Evolutionary conservation across 2,797 vertebrate genomes (phyloP).

Genomic region (Rachycentron canadum): DNA sequence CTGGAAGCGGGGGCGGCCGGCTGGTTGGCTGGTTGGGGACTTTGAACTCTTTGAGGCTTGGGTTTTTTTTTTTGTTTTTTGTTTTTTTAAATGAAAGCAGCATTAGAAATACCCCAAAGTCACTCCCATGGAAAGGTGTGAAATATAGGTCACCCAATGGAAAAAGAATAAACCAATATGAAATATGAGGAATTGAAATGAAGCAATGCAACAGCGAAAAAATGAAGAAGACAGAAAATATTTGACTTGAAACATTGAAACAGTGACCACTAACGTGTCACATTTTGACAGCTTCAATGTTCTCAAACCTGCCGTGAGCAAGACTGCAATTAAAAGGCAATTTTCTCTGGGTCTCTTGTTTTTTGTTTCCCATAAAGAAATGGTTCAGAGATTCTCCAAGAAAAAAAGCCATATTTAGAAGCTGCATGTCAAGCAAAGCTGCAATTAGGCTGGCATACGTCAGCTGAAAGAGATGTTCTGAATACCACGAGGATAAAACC

Average conservation of each 20-base stretch:
- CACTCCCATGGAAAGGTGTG: slow-evolving; percentile 18
- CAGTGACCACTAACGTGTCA: slow-evolving; percentile 2
- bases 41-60: slow-evolving; percentile 42
- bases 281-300: slow-evolving; percentile 28
- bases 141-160: slow-evolving; percentile 55
- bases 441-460: slow-evolving; percentile 55
- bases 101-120: slow-evolving; percentile 56
- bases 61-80: slow-evolving; percentile 8
- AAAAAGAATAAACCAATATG: slow-evolving; percentile 35
- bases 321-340: slow-evolving; percentile 21
- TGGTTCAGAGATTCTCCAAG: slow-evolving; percentile 27
- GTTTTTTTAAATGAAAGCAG: slow-evolving; percentile 37
- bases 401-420: slow-evolving; percentile 46
- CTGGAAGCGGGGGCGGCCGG: slow-evolving; percentile 48
- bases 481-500: slow-evolving; percentile 49
- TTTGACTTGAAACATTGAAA: slow-evolving; percentile 16
- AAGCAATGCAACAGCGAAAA: not conserved
- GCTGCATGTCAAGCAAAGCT: slow-evolving; percentile 60
- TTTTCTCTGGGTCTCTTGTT: slow-evolving; percentile 18
- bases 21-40: slow-evolving; percentile 44
- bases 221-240: slow-evolving; percentile 9
- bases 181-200: slow-evolving; percentile 30
- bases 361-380: slow-evolving; percentile 20
- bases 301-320: slow-evolving; percentile 24
- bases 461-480: slow-evolving; percentile 59